Conservation (phyloP, 2,888 invertebrate genomes). For the Sarcophaga variegata region DNA sequence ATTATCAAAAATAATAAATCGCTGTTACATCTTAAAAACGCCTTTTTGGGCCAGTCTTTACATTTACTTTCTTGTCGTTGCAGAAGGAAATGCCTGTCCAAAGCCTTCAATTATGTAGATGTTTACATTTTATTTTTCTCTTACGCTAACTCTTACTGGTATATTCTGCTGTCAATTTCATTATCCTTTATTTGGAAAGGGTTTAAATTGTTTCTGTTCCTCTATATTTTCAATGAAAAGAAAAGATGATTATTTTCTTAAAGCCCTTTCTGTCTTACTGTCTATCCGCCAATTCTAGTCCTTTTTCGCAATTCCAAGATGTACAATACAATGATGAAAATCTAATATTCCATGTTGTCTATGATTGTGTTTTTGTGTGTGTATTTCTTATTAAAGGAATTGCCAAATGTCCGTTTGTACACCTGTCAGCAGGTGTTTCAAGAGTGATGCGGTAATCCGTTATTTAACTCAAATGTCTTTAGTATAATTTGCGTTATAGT, state of each 20-base stretch:
- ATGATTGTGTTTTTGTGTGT: constrained; percentile 53
- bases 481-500: constrained; percentile 66
- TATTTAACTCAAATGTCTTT: constrained; percentile 71
- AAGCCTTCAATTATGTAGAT: no score
- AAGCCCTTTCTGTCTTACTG: not conserved
- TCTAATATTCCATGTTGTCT: constrained; percentile 60
- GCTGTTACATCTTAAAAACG: no score
- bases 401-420: constrained; percentile 63
- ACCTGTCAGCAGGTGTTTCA: constrained; percentile 64
- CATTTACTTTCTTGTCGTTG: no score
- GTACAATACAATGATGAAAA: constrained; percentile 41
- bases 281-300: not conserved
- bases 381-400: constrained; percentile 8
- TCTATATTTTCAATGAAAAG: constrained; percentile 8
- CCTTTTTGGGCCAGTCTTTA: no score
- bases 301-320: not conserved
- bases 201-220: not conserved
- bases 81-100: no score
- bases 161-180: constrained; percentile 15
- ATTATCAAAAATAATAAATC: no score
- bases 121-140: no score
- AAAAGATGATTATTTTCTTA: constrained; percentile 23
- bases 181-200: not conserved
- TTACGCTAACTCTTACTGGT: no score
- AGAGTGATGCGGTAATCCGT: constrained; percentile 71